These are phyloP conservation scores for Drosophila colorata DNA, from an alignment of 2,888 invertebrate genomes.

Conservation along the genomic window DNA sequence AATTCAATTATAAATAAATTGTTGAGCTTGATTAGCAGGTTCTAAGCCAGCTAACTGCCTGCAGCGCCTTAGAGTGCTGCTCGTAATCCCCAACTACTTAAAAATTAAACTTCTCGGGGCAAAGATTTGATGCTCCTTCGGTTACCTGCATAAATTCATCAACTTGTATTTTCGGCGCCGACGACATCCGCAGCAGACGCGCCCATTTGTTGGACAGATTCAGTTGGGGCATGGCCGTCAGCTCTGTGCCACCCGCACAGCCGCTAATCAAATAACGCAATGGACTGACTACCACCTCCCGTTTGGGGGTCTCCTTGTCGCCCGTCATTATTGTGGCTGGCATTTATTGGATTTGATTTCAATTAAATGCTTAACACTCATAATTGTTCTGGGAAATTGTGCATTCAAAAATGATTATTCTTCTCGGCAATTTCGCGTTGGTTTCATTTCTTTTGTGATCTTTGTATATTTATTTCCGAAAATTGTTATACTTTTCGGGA, in stretches of 20 bases:
- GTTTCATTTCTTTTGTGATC: not conserved
- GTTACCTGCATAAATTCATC: slow-evolving; percentile 84
- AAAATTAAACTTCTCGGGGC: slow-evolving; percentile 6
- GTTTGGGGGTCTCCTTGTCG: slow-evolving; percentile 76
- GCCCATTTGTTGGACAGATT: slow-evolving; percentile 84
- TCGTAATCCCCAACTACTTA: slow-evolving; percentile 2
- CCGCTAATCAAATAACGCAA: slow-evolving; percentile 81
- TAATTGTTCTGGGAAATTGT: not conserved
- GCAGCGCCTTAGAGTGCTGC: not conserved
- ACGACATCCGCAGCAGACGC: slow-evolving; percentile 82
- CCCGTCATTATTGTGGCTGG: slow-evolving; percentile 17
- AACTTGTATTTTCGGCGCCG: slow-evolving; percentile 81
- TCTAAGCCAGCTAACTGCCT: not conserved
- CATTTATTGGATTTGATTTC: slow-evolving; percentile 21
- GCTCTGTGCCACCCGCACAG: slow-evolving; percentile 79
- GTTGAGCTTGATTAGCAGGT: slow-evolving; percentile 8
- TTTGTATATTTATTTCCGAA: not conserved
- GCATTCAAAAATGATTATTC: not conserved
- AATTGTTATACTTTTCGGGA: not conserved
- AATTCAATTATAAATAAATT: slow-evolving; percentile 21
- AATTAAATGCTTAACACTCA: not conserved
- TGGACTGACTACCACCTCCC: slow-evolving; percentile 74
- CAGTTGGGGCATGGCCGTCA: slow-evolving; percentile 77
- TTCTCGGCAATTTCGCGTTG: not conserved
- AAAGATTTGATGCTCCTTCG: slow-evolving; percentile 2